These are phyloP conservation scores for Nanorana parkeri DNA, from an alignment of 2,113 vertebrate genomes.

Conservation along the genomic window DNA sequence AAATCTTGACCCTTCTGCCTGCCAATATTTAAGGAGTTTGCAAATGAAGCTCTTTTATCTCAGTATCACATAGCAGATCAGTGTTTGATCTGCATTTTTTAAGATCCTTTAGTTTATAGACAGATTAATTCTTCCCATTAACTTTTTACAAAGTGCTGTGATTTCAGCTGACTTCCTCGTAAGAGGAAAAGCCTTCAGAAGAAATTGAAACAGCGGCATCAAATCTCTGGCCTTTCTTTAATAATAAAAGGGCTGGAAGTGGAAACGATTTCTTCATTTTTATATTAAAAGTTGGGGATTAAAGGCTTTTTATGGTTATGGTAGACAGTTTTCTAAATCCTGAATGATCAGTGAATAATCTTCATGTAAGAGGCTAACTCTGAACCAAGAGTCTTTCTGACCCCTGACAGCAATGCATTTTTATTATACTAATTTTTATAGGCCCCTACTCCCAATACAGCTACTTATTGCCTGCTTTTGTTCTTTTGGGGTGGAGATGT, in stretches of 20 bases:
- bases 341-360: slow-evolving; percentile 71
- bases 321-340: slow-evolving; percentile 74
- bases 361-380: slow-evolving; percentile 76
- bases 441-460: background rate
- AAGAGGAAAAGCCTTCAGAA: slow-evolving; percentile 69
- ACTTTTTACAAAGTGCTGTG: slow-evolving; percentile 53
- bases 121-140: slow-evolving; percentile 76
- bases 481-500: too few species aligned
- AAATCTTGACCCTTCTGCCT: slow-evolving; percentile 76
- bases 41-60: slow-evolving; percentile 78
- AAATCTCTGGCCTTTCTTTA: slow-evolving; percentile 54
- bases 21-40: slow-evolving; percentile 74
- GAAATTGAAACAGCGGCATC: slow-evolving; percentile 73
- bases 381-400: slow-evolving; percentile 64
- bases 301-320: slow-evolving; percentile 73
- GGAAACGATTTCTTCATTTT: slow-evolving; percentile 75
- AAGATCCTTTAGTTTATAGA: slow-evolving; percentile 71
- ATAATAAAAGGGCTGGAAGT: slow-evolving; percentile 59
- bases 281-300: slow-evolving; percentile 79
- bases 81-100: slow-evolving; percentile 70
- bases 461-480: too few species aligned
- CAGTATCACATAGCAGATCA: slow-evolving; percentile 66
- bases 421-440: background rate
- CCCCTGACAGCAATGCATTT: slow-evolving; percentile 42
- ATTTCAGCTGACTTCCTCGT: slow-evolving; percentile 70